These are phyloP conservation scores for Ceyx erithaca DNA, from an alignment of 2,797 vertebrate genomes.

Conservation along the genomic window DNA sequence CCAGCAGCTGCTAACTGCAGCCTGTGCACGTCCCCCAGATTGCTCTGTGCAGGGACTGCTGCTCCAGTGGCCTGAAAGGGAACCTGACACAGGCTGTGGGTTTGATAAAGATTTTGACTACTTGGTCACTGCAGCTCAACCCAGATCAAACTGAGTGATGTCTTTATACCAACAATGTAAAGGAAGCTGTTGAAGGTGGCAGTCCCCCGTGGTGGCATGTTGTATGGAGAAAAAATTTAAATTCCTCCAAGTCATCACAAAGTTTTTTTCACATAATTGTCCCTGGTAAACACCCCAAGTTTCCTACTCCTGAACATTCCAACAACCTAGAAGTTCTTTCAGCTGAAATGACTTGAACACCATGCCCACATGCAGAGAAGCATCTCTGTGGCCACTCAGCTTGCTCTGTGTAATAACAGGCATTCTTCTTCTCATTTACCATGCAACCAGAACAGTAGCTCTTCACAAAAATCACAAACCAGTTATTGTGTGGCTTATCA, in stretches of 20 bases:
- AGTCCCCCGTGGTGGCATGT: background rate
- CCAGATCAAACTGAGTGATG: background rate
- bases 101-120: constrained; percentile 4
- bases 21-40: background rate
- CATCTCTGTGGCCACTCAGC: background rate
- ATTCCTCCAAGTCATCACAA: background rate
- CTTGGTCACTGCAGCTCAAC: background rate
- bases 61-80: background rate
- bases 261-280: background rate
- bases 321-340: background rate
- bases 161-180: background rate
- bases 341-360: background rate
- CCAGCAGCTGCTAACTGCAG: background rate
- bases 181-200: background rate
- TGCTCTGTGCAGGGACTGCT: background rate
- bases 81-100: background rate
- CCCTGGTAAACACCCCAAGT: background rate
- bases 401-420: background rate
- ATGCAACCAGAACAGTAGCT: background rate
- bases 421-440: background rate
- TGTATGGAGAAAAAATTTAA: background rate
- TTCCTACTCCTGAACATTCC: background rate
- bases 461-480: background rate
- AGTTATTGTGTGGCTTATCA: background rate
- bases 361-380: background rate